Base-by-base conservation (phyloP, 1,140 invertebrate genomes). In the Pectinophora gossypiella region DNA sequence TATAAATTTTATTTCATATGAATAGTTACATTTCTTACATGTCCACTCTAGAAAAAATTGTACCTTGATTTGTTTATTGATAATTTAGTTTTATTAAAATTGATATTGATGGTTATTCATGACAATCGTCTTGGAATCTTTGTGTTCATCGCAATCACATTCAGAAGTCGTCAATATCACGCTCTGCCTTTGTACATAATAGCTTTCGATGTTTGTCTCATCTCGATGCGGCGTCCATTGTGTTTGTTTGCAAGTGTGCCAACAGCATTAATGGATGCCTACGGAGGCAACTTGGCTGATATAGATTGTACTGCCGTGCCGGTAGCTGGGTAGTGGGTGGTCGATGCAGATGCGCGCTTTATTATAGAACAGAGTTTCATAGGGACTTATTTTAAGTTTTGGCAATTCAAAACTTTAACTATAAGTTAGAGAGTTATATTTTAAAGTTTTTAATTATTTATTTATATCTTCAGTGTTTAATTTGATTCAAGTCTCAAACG, bases 361-460 rank as follows among this genome's bases (percentile, higher is more conserved):
- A 45, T 51, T 15, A 44, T 19, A 32, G 36, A 18, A 44, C 16
- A 54, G 27, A 60, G 69, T 74, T 76, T 72, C 70, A 65, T 72
- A 76, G 59, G 61, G 68, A 87, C 84, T 87, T 87, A 87, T 87
- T 85, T 85, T 87, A 84, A 81, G 84, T 87, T 87, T 87, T 87
- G 84, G 75, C 68, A 45, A 76, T 79, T 82, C 84, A 87, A 87
- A 87, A 87, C 84, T 84, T 85, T 87, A 85, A 87, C 81, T 84
- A 87, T 87, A 87, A 87, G 84, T 87, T 87, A 87, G 77, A 82
- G 79, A 71, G 74, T 80, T 85, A 68, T 85, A 76, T 85, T 80
- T 74, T 72, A 71, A 72, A 70, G 48, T 70, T 78, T 81, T 76
- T 76, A 74, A 78, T 72, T 83, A 84, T 83, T 84, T 82, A 83